These are phyloP conservation scores for Mythimna vitellina DNA, from an alignment of 2,888 invertebrate genomes.

Conservation along the genomic window DNA sequence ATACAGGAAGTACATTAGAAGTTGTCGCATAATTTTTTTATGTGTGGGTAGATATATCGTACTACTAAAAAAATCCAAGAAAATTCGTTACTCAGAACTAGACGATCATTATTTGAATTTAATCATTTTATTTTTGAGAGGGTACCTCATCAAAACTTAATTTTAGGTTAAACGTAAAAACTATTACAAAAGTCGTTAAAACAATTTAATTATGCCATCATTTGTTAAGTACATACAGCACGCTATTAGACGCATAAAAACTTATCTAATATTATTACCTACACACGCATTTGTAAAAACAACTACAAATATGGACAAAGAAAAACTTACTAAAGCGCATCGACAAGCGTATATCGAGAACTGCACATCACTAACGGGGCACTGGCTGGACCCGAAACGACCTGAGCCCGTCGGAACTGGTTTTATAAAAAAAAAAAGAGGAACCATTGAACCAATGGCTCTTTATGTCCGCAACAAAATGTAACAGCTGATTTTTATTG, in stretches of 20 bases:
- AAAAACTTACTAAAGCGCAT: constrained; percentile 30
- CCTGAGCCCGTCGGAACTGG: constrained; percentile 50
- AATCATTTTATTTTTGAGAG: not conserved
- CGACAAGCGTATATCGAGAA: constrained; percentile 56
- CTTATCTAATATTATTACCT: constrained; percentile 23
- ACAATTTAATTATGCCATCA: constrained; percentile 19
- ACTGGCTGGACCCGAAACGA: constrained; percentile 54
- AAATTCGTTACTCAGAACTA: not conserved
- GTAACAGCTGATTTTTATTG: constrained; percentile 62
- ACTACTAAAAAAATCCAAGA: not conserved
- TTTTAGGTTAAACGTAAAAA: not conserved
- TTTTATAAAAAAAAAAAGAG: constrained; percentile 50
- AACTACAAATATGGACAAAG: constrained; percentile 41
- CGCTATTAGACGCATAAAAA: constrained; percentile 20
- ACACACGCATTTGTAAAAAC: constrained; percentile 12
- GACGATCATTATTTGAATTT: not conserved
- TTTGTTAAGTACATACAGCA: constrained; percentile 4
- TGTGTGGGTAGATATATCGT: not conserved
- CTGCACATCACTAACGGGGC: constrained; percentile 61
- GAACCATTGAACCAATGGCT: constrained; percentile 39
- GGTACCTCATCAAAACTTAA: not conserved
- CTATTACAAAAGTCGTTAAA: not conserved
- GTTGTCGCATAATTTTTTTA: not conserved
- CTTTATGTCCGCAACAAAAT: constrained; percentile 41
- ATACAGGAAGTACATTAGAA: not conserved